These are phyloP conservation scores for Nixonia krombeini DNA, from an alignment of 1,140 invertebrate genomes.

Conservation along the genomic window DNA sequence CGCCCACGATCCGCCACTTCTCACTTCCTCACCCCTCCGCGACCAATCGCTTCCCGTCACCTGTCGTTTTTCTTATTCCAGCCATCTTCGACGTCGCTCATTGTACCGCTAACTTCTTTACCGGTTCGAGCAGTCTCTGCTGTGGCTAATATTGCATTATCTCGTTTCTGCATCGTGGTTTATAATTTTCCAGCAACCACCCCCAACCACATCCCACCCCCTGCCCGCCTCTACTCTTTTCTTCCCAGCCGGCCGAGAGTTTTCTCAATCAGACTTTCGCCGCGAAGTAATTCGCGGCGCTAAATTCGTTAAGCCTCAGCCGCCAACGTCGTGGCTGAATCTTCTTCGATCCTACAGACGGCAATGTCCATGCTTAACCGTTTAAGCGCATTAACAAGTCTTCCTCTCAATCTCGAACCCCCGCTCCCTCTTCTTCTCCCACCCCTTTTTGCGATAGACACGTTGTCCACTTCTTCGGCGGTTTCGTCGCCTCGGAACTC, in stretches of 20 bases:
- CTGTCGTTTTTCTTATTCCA: slow-evolving; percentile 16
- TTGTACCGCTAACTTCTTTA: slow-evolving; percentile 63
- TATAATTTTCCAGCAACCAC: slow-evolving; percentile 65
- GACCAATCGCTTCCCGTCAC: not conserved
- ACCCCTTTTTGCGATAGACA: no score
- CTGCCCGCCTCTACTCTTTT: not conserved
- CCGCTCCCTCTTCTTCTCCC: slow-evolving; percentile 7
- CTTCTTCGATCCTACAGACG: slow-evolving; percentile 9
- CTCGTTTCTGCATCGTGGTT: slow-evolving; percentile 65
- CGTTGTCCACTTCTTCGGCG: no score
- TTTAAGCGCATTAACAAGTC: slow-evolving; percentile 46
- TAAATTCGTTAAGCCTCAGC: slow-evolving; percentile 61
- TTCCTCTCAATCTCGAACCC: slow-evolving; percentile 27
- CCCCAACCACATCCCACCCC: not conserved
- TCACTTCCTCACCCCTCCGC: slow-evolving; percentile 14
- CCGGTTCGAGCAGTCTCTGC: slow-evolving; percentile 50
- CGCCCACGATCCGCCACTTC: not conserved
- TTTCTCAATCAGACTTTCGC: slow-evolving; percentile 69
- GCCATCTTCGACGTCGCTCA: slow-evolving; percentile 45
- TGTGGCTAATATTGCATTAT: slow-evolving; percentile 69
- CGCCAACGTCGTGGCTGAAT: slow-evolving; percentile 15
- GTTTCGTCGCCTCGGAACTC: no score
- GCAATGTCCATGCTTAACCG: slow-evolving; percentile 32
- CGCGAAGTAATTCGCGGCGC: slow-evolving; percentile 62
- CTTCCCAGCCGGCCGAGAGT: slow-evolving; percentile 33